Base-by-base conservation (phyloP, 2,797 vertebrate genomes). In the Myotis findleyi region DNA sequence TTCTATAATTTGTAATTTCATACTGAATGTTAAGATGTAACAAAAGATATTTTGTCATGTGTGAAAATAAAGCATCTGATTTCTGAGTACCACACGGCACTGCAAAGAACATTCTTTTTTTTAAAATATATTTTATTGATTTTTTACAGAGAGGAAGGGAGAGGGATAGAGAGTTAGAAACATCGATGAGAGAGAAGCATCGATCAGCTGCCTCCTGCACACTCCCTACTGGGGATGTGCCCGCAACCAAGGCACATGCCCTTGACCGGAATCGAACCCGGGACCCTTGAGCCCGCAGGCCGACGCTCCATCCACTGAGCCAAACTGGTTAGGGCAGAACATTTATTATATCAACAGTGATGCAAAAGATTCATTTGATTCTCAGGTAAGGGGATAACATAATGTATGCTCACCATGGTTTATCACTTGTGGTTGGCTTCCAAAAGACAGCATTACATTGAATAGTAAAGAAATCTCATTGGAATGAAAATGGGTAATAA, bases 401-500 rank as follows among this genome's bases (percentile, higher is more conserved):
- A 79, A 83, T 66, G 1, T 64, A 0, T 53, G 5, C n/a, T 86
- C 89, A 85, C 51, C 2, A 23, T 84, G 16, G 30, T 96, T 96
- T 95, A 69, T 77, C 82, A 38, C 13, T 75, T 57, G 17, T 73
- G 10, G 57, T 85, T 23, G 25, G 6, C 69, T 95, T 95, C 76
- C 82, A 47, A 90, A 82, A 82, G 47, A 85, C 62, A 75, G 0
- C 66, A 73, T 69, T 91, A 59, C 17, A 89, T 59, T 83, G 7
- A 93, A 0, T 55, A 81, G 11, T 12, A 92, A 91, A 36, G 18
- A 88, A 33, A 4, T 53, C 69, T 93, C 41, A 89, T 79, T 38
- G 83, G 44, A 87, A 94, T 38, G 38, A 94, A 93, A 95, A 92
- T 57, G 17, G 12, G 64, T 93, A 76, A 27, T 25, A 89, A 77